phyloP scores from a whole-genome alignment of 2,797 vertebrate species.

The Xiphophorus birchmanni region DNA sequence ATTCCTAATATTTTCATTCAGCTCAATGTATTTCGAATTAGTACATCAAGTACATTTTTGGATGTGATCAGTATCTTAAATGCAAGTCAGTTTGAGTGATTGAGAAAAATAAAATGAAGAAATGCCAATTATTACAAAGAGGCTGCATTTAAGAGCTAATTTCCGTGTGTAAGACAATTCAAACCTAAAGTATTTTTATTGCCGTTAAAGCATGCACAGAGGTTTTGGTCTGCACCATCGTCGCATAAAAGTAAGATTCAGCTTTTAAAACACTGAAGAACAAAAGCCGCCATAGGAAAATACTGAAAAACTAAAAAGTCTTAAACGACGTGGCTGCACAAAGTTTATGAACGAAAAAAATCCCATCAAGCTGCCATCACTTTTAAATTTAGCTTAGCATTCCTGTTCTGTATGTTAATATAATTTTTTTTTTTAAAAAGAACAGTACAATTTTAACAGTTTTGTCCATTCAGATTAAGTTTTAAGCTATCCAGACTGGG shows the following conservation, averaged over 20 bases:
- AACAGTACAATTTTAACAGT: background rate
- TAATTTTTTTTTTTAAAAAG: slow-evolving; percentile 4
- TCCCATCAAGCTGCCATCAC: slow-evolving; percentile 43
- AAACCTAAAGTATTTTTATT: background rate
- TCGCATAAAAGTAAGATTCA: no score
- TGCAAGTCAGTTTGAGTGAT: background rate
- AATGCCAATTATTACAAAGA: background rate
- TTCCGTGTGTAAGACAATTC: background rate
- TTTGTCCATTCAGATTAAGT: background rate
- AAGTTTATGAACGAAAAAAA: slow-evolving; percentile 9
- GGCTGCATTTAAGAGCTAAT: background rate
- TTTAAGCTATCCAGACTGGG: background rate
- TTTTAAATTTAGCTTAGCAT: background rate
- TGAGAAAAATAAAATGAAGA: background rate
- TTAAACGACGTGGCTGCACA: slow-evolving; percentile 30
- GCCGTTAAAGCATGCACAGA: background rate
- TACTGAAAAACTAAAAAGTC: slow-evolving; percentile 42
- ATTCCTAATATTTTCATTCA: background rate
- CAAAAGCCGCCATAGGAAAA: slow-evolving; percentile 21
- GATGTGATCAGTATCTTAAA: background rate
- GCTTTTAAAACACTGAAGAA: slow-evolving; percentile 44
- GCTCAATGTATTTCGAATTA: background rate
- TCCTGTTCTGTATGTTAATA: slow-evolving; percentile 1
- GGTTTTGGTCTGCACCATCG: background rate
- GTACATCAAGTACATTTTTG: background rate